Evolutionary conservation across 2,113 vertebrate genomes (phyloP).

Genomic region (Myotis brandtii): DNA sequence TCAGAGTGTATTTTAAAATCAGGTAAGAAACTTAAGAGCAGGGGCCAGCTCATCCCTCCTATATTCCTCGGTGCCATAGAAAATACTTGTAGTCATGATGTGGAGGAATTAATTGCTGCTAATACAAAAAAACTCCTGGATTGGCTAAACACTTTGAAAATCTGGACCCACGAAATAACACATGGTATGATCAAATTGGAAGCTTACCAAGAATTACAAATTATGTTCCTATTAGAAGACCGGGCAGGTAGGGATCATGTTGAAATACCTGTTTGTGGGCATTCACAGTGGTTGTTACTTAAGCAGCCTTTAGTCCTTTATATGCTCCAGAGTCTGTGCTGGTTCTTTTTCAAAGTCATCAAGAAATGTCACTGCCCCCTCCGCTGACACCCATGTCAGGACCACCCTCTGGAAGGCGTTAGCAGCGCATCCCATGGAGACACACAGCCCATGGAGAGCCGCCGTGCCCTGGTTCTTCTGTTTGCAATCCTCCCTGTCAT

Average conservation of each 20-base stretch:
- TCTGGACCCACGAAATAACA: background rate
- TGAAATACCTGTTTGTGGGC: background rate
- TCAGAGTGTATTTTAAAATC: background rate
- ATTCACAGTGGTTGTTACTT: background rate
- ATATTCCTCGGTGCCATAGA: background rate
- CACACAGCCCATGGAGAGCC: background rate
- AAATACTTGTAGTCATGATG: background rate
- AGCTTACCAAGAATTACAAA: background rate
- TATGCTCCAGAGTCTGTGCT: background rate
- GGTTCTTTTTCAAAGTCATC: slow-evolving; percentile 24
- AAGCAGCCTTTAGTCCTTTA: slow-evolving; percentile 22
- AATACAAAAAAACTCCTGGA: background rate
- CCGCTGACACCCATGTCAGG: background rate
- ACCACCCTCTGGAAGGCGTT: background rate
- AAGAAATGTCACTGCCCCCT: slow-evolving; percentile 36
- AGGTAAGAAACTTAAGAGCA: background rate
- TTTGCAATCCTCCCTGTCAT: slow-evolving; percentile 64
- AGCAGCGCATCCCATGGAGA: background rate
- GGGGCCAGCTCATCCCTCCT: background rate
- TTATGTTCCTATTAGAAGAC: slow-evolving; percentile 37
- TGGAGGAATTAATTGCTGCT: slow-evolving; percentile 29
- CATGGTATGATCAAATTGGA: background rate
- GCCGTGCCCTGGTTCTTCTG: background rate
- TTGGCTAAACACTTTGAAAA: background rate
- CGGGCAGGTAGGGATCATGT: background rate